These are phyloP conservation scores for Meloidogyne hapla DNA, from an alignment of 1,140 invertebrate genomes.

Conservation along the genomic window DNA sequence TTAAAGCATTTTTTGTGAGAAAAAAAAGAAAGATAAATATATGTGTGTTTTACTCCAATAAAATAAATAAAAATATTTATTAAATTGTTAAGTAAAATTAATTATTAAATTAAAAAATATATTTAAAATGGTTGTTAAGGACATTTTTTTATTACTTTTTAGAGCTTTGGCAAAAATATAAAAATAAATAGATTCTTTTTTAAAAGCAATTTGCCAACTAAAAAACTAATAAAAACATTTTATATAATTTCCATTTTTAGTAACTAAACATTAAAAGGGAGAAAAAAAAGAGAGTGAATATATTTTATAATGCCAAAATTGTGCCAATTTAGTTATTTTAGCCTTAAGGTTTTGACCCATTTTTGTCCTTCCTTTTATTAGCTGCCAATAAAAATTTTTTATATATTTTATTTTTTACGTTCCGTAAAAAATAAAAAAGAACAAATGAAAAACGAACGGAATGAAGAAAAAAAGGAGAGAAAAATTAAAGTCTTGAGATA, in stretches of 20 bases:
- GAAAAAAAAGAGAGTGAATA: not conserved
- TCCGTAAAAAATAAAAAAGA: not conserved
- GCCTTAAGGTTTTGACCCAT: not conserved
- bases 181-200: not conserved
- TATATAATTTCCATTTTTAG: constrained; percentile 5
- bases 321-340: not conserved
- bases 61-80: not conserved
- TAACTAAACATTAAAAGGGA: not conserved
- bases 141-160: not conserved
- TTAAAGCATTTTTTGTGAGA: not conserved
- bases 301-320: not conserved
- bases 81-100: not conserved
- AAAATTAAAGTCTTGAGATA: not conserved
- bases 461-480: not conserved
- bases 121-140: not conserved
- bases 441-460: not conserved
- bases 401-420: not conserved
- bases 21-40: not conserved
- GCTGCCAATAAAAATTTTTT: not conserved
- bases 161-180: not conserved
- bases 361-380: not conserved
- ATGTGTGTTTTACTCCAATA: not conserved
- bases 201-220: not conserved
- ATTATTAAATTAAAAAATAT: not conserved
- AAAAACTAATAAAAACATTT: not conserved